These are phyloP conservation scores for Caenorhabditis plicata DNA, from an alignment of 2,888 invertebrate species.

Conservation along the genomic window DNA sequence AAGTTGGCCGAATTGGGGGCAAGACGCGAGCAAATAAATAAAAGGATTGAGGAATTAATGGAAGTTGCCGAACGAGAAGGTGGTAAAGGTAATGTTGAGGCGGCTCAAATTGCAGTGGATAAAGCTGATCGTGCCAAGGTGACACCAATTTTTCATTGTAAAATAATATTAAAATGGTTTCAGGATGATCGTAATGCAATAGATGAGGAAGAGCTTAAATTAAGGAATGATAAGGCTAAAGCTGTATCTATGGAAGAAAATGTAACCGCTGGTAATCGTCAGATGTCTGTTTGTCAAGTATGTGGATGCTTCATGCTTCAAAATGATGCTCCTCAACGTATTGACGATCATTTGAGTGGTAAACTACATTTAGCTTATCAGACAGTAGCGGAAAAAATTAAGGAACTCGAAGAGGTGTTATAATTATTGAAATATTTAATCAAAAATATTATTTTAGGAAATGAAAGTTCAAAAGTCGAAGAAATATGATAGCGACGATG, in stretches of 20 bases:
- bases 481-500: neutral
- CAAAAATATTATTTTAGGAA: neutral
- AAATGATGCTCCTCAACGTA: slow-evolving; percentile 42
- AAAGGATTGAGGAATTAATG: slow-evolving; percentile 31
- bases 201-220: slow-evolving; percentile 18
- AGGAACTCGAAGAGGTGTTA: slow-evolving; percentile 2
- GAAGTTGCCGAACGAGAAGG: slow-evolving; percentile 33
- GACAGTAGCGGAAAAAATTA: slow-evolving; percentile 19
- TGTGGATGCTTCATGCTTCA: slow-evolving; percentile 48
- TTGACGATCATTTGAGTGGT: slow-evolving; percentile 46
- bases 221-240: slow-evolving; percentile 20
- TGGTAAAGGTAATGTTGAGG: slow-evolving; percentile 35
- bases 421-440: neutral
- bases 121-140: slow-evolving; percentile 31
- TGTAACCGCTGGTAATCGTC: slow-evolving; percentile 31
- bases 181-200: slow-evolving; percentile 19
- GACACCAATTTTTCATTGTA: neutral
- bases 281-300: slow-evolving; percentile 44
- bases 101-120: slow-evolving; percentile 35
- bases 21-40: slow-evolving; percentile 13
- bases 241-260: slow-evolving; percentile 35
- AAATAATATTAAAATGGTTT: neutral
- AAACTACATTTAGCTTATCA: slow-evolving; percentile 44
- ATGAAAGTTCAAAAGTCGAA: slow-evolving; percentile 4
- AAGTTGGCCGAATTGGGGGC: slow-evolving; percentile 20